Conservation (phyloP, 1,140 invertebrate genomes). For the Oreohelix idahoensis region DNA sequence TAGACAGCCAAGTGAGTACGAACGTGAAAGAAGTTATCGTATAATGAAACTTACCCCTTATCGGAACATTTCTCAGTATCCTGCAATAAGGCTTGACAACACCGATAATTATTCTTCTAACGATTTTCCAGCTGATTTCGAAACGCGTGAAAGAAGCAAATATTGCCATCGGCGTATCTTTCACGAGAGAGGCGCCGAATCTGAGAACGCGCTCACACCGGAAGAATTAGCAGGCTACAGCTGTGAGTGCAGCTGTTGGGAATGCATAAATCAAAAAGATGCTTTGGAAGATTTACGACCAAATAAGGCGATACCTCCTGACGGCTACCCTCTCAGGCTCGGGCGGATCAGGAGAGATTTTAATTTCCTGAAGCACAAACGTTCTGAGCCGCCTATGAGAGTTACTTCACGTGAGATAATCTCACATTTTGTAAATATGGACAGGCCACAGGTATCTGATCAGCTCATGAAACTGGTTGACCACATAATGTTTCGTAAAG, state of each 20-base stretch:
- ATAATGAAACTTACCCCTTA: neutral
- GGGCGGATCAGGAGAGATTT: neutral
- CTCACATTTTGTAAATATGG: neutral
- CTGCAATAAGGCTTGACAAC: no score
- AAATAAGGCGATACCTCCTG: neutral
- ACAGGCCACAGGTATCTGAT: neutral
- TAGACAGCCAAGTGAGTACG: neutral
- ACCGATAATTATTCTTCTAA: no score
- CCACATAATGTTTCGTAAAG: slow-evolving; percentile 2
- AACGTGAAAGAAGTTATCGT: neutral
- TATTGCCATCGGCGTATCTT: no score
- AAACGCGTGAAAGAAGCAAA: no score
- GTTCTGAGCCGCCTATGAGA: neutral
- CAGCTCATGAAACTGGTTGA: neutral
- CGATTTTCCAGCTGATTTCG: no score
- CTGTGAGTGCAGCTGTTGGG: neutral
- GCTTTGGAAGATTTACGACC: neutral
- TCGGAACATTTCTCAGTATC: no score
- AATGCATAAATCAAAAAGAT: neutral
- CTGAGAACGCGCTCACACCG: neutral
- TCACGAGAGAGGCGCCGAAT: no score
- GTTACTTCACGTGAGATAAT: neutral
- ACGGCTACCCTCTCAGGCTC: neutral
- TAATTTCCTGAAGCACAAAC: neutral
- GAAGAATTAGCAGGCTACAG: neutral